These are phyloP conservation scores for Periphyllus acericola DNA, from an alignment of 2,888 invertebrate species.

Conservation along the genomic window DNA sequence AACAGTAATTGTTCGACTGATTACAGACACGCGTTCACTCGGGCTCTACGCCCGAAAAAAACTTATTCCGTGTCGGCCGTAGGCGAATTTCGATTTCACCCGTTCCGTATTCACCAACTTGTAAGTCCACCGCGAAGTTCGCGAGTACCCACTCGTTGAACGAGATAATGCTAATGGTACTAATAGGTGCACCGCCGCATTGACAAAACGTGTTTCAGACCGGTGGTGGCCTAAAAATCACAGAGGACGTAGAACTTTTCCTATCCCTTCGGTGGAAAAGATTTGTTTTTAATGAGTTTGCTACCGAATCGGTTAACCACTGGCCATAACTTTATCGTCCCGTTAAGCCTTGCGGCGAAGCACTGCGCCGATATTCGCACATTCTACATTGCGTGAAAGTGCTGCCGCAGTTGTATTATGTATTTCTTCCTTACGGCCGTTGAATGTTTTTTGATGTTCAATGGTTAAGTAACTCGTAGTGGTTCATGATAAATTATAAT, in stretches of 20 bases:
- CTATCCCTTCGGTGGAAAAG: background rate
- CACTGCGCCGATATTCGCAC: no score
- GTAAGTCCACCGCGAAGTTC: background rate
- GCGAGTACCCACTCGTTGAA: no score
- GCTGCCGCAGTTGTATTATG: no score
- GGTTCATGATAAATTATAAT: no score
- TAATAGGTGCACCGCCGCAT: background rate
- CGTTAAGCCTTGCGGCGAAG: background rate
- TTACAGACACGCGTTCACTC: no score
- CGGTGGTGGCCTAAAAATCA: background rate
- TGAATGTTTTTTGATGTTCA: background rate
- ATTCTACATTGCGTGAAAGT: no score
- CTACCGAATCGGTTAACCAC: background rate
- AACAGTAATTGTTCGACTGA: no score
- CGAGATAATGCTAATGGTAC: background rate
- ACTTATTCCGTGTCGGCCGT: background rate
- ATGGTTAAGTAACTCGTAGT: no score
- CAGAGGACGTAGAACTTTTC: background rate
- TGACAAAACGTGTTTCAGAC: background rate
- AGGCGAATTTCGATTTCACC: background rate
- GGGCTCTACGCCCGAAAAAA: no score
- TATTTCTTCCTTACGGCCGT: background rate
- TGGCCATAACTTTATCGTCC: no score
- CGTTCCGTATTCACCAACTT: background rate
- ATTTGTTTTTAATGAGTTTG: slow-evolving; percentile 44